A percentile compares a stretch with the other conserved stretches of the same genome.
Conservation (phyloP, 2,113 vertebrate genomes). For the Platycercus adscitus region DNA sequence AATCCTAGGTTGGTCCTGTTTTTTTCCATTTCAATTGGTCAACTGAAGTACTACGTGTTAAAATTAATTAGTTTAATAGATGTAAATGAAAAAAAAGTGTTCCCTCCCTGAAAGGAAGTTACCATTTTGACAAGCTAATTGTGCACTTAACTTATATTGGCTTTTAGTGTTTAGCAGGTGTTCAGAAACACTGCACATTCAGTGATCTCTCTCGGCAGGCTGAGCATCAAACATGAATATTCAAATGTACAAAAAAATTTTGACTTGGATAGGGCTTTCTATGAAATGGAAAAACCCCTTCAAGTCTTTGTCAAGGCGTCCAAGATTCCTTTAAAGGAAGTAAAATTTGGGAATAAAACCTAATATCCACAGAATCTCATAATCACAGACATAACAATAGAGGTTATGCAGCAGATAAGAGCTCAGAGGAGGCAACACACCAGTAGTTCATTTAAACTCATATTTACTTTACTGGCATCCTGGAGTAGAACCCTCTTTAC, state of each 20-base stretch:
- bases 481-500: background rate
- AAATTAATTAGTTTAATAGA: background rate
- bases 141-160: background rate
- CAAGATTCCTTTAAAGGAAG: background rate
- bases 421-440: background rate
- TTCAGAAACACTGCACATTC: background rate
- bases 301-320: background rate
- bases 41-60: background rate
- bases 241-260: background rate
- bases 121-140: background rate
- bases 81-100: background rate
- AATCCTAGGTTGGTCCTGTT: background rate
- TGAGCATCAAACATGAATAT: background rate
- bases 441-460: background rate
- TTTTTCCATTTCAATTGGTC: background rate
- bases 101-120: background rate
- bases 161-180: background rate
- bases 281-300: background rate
- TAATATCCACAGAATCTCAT: background rate
- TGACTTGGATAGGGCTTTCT: background rate
- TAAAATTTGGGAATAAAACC: background rate
- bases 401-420: background rate
- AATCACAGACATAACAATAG: background rate
- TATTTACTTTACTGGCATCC: background rate
- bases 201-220: background rate